These are phyloP conservation scores for Agrilus cyanescens DNA, from an alignment of 2,888 invertebrate species.

Conservation along the genomic window DNA sequence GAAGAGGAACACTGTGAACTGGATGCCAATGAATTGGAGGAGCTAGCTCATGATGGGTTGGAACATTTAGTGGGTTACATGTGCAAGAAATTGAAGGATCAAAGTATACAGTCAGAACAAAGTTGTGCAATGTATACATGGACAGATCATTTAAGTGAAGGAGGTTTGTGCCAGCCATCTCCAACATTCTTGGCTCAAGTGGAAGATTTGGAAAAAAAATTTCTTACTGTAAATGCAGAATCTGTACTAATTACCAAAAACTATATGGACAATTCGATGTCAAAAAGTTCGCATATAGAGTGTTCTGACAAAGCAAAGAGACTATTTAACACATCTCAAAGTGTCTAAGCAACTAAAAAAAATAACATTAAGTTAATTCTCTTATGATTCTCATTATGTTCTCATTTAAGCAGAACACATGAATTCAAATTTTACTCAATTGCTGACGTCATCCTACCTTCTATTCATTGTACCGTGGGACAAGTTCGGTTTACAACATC, in stretches of 20 bases:
- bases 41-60: slow-evolving; percentile 15
- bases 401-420: too few species aligned
- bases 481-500: too few species aligned
- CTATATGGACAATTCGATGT: slow-evolving; percentile 6
- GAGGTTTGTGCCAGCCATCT: slow-evolving; percentile 13
- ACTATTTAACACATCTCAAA: slow-evolving; percentile 1
- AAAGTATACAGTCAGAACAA: too few species aligned
- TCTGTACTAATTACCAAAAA: slow-evolving; percentile 4
- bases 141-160: slow-evolving; percentile 13
- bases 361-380: too few species aligned
- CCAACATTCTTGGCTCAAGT: slow-evolving; percentile 11
- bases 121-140: too few species aligned
- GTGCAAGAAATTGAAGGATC: slow-evolving; percentile 9
- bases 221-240: slow-evolving; percentile 5
- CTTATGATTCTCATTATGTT: too few species aligned
- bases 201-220: slow-evolving; percentile 9
- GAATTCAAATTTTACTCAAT: too few species aligned
- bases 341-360: too few species aligned
- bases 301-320: slow-evolving; percentile 1
- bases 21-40: slow-evolving; percentile 6
- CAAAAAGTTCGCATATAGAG: background rate
- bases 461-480: too few species aligned
- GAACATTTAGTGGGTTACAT: slow-evolving; percentile 18
- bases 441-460: too few species aligned
- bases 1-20: too few species aligned